Percentiles rank a stretch among this genome's conserved stretches.
Evolutionary conservation across 2,113 vertebrate species (phyloP).

Genomic region (Paedocypris sp.): DNA sequence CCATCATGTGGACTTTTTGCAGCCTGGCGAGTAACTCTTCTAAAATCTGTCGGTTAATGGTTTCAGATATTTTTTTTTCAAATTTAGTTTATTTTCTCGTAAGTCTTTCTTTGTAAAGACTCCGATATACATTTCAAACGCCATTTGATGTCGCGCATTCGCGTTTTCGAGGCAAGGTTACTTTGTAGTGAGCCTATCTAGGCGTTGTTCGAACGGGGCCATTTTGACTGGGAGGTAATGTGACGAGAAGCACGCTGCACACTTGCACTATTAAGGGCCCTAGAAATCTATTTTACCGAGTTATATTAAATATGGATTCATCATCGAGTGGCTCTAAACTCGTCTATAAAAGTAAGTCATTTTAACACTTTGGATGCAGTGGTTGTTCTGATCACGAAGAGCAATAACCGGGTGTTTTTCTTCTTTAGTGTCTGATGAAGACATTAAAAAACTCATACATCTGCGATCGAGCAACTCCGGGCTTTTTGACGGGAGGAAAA

Average conservation of each 20-base stretch:
- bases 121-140: not conserved
- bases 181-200: constrained; percentile 6
- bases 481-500: constrained; percentile 60
- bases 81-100: not conserved
- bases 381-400: not conserved
- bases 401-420: constrained; percentile 19
- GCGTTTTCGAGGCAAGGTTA: not conserved
- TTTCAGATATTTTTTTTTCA: no score
- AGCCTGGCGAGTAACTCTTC: not conserved
- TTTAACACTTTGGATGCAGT: no score
- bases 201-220: not conserved
- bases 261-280: constrained; percentile 31
- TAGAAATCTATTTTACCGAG: constrained; percentile 27
- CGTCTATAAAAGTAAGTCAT: constrained; percentile 38
- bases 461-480: constrained; percentile 54
- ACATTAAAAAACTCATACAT: constrained; percentile 60
- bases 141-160: not conserved
- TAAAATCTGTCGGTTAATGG: not conserved
- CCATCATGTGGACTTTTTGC: not conserved
- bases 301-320: constrained; percentile 17
- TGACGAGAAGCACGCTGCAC: constrained; percentile 21
- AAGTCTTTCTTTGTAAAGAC: not conserved
- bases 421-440: constrained; percentile 55
- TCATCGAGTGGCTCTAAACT: constrained; percentile 21
- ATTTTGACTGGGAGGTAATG: constrained; percentile 1